Conservation (phyloP, 35 echinoderm and acorn worm genomes). For the Heliocidaris erythrogramma region DNA sequence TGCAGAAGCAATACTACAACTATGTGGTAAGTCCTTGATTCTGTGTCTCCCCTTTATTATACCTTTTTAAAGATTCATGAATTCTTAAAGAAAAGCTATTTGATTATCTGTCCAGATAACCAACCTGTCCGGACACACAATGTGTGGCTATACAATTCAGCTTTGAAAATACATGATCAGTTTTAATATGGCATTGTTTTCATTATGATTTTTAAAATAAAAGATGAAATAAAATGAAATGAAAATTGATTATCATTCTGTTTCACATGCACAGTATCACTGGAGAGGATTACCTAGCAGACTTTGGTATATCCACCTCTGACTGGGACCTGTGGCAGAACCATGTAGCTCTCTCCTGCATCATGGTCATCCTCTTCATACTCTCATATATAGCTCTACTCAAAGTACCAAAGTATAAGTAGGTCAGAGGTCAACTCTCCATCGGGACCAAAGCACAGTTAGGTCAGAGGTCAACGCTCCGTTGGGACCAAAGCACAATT, state of each 20-base stretch:
- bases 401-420: conserved; percentile 59
- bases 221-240: not conserved
- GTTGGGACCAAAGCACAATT: not conserved
- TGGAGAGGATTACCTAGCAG: conserved; percentile 56
- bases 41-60: too few relatives aligned
- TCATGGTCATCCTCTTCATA: conserved; percentile 42
- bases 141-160: too few relatives aligned
- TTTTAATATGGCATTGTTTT: not conserved
- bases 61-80: too few relatives aligned
- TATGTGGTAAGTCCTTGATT: not conserved
- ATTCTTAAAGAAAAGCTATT: too few relatives aligned
- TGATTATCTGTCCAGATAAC: too few relatives aligned
- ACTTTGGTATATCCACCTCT: conserved; percentile 45
- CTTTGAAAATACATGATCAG: not conserved
- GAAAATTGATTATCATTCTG: not conserved
- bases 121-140: too few relatives aligned
- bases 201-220: not conserved
- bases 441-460: not conserved
- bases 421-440: not conserved
- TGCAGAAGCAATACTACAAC: not conserved
- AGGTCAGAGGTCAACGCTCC: not conserved
- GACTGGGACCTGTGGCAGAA: conserved; percentile 75
- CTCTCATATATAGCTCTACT: conserved; percentile 60
- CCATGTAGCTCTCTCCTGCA: conserved; percentile 49
- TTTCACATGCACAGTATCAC: conserved; percentile 46